Evolutionary conservation across 2,113 vertebrate genomes (phyloP).

Genomic region (Oreochromis tanganicae): DNA sequence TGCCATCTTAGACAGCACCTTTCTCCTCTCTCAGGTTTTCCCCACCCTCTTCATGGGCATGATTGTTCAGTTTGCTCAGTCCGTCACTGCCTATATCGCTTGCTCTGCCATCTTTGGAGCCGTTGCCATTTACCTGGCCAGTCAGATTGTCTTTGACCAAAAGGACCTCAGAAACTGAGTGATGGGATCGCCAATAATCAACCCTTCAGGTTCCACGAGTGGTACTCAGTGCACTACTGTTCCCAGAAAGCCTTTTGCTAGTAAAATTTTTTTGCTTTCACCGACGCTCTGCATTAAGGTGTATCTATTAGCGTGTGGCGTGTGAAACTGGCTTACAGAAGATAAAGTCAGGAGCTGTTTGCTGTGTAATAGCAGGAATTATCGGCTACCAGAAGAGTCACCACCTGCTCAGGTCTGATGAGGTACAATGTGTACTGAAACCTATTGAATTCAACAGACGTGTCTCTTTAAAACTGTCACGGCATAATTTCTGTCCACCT

Average conservation of each 20-base stretch:
- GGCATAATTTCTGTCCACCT: neutral
- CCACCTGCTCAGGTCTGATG: neutral
- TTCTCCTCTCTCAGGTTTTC: conserved; percentile 79
- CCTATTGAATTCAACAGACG: neutral
- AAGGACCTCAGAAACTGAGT: conserved; percentile 68
- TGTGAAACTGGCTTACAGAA: neutral
- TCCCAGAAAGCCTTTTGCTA: conserved; percentile 43
- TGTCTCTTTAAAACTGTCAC: neutral
- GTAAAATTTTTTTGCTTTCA: neutral
- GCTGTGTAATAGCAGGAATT: neutral
- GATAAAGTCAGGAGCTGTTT: neutral
- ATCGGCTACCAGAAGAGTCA: neutral
- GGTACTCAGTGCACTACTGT: conserved; percentile 34
- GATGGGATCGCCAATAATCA: neutral
- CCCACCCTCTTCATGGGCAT: conserved; percentile 78
- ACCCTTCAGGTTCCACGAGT: neutral
- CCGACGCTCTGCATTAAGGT: neutral
- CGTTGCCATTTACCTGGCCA: conserved; percentile 69
- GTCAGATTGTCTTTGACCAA: conserved; percentile 73
- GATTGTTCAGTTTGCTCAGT: conserved; percentile 74
- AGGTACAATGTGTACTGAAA: neutral
- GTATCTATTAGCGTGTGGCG: neutral
- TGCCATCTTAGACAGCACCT: conserved; percentile 77
- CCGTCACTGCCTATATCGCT: conserved; percentile 75
- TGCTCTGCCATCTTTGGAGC: conserved; percentile 72